Conservation (phyloP, 2,888 invertebrate genomes). For the Azorinus chamasolen region DNA sequence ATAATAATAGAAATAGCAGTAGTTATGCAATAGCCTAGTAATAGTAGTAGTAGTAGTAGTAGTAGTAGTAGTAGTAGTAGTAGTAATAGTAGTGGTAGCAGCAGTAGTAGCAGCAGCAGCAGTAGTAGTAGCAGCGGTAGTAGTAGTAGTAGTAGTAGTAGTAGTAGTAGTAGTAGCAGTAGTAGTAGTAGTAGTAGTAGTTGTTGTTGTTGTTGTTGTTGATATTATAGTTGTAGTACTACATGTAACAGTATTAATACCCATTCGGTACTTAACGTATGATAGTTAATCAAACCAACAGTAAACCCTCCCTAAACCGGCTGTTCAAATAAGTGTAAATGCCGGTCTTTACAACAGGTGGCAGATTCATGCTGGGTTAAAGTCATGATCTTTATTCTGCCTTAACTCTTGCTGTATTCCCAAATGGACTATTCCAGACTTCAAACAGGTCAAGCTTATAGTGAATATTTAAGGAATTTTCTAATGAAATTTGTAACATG, state of each 20-base stretch:
- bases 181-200: conserved; percentile 3
- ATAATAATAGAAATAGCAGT: background rate
- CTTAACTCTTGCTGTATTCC: too few species aligned
- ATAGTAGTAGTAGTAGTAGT: conserved; percentile 1
- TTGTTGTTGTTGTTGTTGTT: background rate
- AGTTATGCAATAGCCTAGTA: background rate
- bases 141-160: conserved; percentile 3
- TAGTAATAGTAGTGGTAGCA: conserved; percentile 1
- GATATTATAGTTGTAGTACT: background rate
- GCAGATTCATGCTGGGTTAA: too few species aligned
- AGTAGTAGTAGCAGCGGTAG: background rate
- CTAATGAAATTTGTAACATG: too few species aligned
- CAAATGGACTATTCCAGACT: too few species aligned
- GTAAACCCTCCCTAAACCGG: too few species aligned
- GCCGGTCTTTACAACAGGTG: too few species aligned
- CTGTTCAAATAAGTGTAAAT: too few species aligned
- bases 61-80: background rate
- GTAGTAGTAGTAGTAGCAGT: conserved; percentile 1
- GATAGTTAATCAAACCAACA: too few species aligned
- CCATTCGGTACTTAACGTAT: too few species aligned
- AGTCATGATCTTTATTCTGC: too few species aligned
- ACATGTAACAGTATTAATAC: background rate
- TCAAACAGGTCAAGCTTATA: too few species aligned
- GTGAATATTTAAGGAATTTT: too few species aligned
- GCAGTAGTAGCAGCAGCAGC: background rate